Evolutionary conservation across 64 coral and sea anemone genomes (phyloP).

Genomic region (Pachyseris speciosa): DNA sequence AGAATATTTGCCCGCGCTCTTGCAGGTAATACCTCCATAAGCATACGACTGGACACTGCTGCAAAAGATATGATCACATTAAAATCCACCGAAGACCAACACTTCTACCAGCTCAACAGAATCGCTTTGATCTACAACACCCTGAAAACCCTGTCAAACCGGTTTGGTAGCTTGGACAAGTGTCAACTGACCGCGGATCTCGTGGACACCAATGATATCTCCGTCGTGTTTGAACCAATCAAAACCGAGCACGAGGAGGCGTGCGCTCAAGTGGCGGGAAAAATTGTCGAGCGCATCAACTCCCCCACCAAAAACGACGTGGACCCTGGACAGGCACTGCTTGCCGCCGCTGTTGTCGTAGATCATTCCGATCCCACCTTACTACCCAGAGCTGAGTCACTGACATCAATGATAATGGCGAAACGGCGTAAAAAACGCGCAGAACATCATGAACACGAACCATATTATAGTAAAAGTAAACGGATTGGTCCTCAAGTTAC

Average conservation of each 20-base stretch:
- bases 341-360: conserved; percentile 68
- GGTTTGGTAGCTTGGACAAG: neutral
- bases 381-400: neutral
- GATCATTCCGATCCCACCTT: neutral
- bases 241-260: conserved; percentile 11
- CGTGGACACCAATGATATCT: conserved; percentile 82
- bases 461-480: neutral
- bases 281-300: conserved; percentile 57
- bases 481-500: neutral
- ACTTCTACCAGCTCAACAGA: conserved; percentile 38
- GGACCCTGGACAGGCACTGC: conserved; percentile 32
- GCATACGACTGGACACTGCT: conserved; percentile 74
- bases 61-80: conserved; percentile 61
- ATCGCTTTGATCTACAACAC: conserved; percentile 28
- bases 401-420: neutral
- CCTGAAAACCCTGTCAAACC: conserved; percentile 39
- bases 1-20: neutral
- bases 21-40: conserved; percentile 73
- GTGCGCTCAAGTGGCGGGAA: conserved; percentile 62
- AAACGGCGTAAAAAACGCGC: neutral
- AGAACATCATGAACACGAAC: neutral
- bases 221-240: conserved; percentile 73
- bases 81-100: neutral
- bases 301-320: conserved; percentile 45
- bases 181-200: conserved; percentile 82